Percentiles rank a stretch among this genome's conserved stretches.
Conservation (phyloP, 2,113 vertebrate genomes). For the Sylvietta virens region DNA sequence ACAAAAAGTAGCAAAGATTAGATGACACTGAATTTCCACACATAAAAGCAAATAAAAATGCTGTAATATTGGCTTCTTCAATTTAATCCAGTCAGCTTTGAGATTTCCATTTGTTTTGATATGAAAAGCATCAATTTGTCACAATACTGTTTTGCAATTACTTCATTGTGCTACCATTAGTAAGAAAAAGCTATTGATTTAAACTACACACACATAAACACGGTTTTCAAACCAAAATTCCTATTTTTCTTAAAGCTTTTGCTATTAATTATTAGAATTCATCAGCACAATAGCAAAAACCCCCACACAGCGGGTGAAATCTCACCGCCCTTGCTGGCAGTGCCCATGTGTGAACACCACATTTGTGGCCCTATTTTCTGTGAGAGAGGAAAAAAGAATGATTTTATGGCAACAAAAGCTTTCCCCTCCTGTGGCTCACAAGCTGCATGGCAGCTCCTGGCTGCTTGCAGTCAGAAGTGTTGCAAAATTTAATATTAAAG, state of each 20-base stretch:
- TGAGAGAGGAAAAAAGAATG: background rate
- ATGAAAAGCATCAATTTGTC: background rate
- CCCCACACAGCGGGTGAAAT: background rate
- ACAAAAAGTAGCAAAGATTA: background rate
- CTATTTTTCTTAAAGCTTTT: background rate
- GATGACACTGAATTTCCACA: background rate
- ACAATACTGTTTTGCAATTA: background rate
- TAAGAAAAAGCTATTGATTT: background rate
- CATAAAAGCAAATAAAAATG: background rate
- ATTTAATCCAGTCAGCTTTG: background rate
- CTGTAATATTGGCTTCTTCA: background rate
- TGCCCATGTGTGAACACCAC: accelerated
- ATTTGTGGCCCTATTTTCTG: background rate
- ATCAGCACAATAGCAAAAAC: background rate
- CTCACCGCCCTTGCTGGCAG: background rate
- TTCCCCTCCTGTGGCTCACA: background rate
- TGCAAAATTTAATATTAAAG: background rate
- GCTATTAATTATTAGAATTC: background rate
- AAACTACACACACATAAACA: background rate
- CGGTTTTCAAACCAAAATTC: background rate
- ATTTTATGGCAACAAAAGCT: background rate
- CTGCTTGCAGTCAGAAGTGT: background rate
- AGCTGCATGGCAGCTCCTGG: background rate
- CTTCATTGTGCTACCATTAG: background rate
- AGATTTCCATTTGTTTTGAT: background rate